Conservation (phyloP, 2,888 invertebrate genomes). For the Automeris io region DNA sequence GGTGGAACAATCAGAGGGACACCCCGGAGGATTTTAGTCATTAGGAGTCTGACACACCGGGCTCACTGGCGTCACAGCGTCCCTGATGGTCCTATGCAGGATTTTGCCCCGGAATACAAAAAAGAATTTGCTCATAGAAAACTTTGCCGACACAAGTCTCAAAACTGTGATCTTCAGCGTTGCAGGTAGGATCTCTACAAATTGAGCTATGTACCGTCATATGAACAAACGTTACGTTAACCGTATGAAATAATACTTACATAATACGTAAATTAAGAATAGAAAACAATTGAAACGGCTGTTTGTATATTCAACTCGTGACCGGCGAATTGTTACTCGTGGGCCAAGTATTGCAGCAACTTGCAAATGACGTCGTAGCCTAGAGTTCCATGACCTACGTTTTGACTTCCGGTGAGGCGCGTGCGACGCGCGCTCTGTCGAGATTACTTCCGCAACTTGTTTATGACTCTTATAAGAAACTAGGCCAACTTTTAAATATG, state of each 20-base stretch:
- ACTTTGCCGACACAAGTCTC: too few relatives aligned
- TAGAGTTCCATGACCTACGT: slow-evolving; percentile 60
- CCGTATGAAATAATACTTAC: slow-evolving; percentile 29
- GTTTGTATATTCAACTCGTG: slow-evolving; percentile 46
- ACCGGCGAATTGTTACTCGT: slow-evolving; percentile 40
- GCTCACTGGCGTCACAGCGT: too few relatives aligned
- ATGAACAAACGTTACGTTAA: slow-evolving; percentile 5
- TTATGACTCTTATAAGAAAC: slow-evolving; percentile 39
- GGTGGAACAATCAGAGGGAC: too few relatives aligned
- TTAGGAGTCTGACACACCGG: too few relatives aligned
- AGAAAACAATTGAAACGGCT: slow-evolving; percentile 36
- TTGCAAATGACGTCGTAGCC: slow-evolving; percentile 52
- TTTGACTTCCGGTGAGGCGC: slow-evolving; percentile 45
- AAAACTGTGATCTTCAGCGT: too few relatives aligned
- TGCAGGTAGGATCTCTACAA: too few relatives aligned
- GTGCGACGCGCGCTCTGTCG: slow-evolving; percentile 34
- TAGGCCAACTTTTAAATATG: slow-evolving; percentile 25
- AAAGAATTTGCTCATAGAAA: too few relatives aligned
- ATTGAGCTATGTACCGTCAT: too few relatives aligned
- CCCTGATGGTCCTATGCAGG: too few relatives aligned
- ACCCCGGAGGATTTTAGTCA: too few relatives aligned
- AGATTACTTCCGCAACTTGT: slow-evolving; percentile 58
- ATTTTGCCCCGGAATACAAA: too few relatives aligned
- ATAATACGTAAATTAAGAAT: slow-evolving; percentile 32
- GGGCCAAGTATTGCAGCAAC: slow-evolving; percentile 27